A percentile compares a stretch with the other conserved stretches of the same genome.
These are phyloP conservation scores for Nothocercus julius DNA, from an alignment of 2,113 vertebrate genomes.

Conservation along the genomic window DNA sequence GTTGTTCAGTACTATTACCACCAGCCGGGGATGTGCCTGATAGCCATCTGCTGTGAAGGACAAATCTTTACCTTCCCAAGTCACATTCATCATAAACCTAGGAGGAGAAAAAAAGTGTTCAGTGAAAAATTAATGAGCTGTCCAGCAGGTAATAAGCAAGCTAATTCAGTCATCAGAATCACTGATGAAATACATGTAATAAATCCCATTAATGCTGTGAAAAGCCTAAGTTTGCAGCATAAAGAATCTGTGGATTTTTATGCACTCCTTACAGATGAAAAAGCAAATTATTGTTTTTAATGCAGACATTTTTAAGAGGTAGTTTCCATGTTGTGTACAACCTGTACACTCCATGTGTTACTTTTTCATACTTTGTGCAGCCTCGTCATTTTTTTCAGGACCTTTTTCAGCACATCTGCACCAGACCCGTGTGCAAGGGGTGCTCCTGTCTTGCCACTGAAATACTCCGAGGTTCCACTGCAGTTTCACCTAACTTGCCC, in stretches of 20 bases:
- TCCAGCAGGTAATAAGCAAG: conserved; percentile 49
- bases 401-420: background rate
- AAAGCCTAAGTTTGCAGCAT: fast-evolving
- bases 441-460: fast-evolving
- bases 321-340: background rate
- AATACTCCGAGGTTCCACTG: background rate
- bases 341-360: background rate
- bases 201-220: background rate
- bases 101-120: conserved; percentile 62
- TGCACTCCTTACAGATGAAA: background rate
- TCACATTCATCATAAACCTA: conserved; percentile 99
- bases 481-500: background rate
- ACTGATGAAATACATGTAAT: background rate
- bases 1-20: conserved; percentile 96
- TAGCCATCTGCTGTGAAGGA: conserved; percentile 98
- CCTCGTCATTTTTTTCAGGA: background rate
- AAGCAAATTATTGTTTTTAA: background rate
- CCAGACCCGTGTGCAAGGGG: background rate
- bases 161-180: background rate
- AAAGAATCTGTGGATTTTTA: background rate
- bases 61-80: conserved; percentile 94
- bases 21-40: conserved; percentile 92
- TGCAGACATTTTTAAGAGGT: background rate
- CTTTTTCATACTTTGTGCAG: background rate
- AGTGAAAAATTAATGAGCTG: conserved; percentile 62